Conservation (phyloP, 2,888 invertebrate genomes). For the Pristionchus entomophagus region DNA sequence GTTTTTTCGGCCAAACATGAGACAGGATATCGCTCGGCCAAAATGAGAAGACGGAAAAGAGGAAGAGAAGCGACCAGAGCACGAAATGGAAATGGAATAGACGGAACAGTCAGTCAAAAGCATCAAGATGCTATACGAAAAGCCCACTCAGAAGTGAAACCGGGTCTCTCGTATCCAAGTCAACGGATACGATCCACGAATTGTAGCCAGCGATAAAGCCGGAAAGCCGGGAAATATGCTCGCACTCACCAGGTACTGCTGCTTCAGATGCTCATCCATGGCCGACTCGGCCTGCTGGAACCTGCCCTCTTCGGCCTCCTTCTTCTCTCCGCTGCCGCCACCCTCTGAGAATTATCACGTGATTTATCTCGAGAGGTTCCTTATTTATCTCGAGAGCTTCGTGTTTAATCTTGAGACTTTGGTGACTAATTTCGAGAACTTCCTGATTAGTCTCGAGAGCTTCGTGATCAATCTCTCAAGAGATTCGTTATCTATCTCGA, state of each 20-base stretch:
- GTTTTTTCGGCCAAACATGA: background rate
- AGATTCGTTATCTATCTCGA: too few species aligned
- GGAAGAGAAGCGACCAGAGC: background rate
- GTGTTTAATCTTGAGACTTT: too few species aligned
- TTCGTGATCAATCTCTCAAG: too few species aligned
- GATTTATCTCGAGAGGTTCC: too few species aligned
- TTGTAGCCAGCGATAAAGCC: background rate
- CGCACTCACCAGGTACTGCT: slow-evolving; percentile 23
- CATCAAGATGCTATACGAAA: background rate
- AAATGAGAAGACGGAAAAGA: background rate
- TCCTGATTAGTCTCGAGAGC: too few species aligned
- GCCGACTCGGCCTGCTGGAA: background rate
- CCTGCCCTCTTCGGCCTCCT: background rate
- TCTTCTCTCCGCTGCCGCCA: slow-evolving; percentile 4
- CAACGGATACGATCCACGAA: background rate
- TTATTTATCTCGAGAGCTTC: too few species aligned
- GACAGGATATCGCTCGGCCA: background rate
- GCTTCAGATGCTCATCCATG: slow-evolving; percentile 3
- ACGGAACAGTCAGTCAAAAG: background rate
- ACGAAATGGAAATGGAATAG: background rate
- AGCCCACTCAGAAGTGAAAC: background rate
- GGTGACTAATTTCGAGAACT: too few species aligned
- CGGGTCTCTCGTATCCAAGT: too few species aligned
- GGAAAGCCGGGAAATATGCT: background rate
- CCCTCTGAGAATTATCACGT: slow-evolving; percentile 11